phyloP scores from a whole-genome alignment of 1,140 invertebrate species.

The Galleria mellonella region DNA sequence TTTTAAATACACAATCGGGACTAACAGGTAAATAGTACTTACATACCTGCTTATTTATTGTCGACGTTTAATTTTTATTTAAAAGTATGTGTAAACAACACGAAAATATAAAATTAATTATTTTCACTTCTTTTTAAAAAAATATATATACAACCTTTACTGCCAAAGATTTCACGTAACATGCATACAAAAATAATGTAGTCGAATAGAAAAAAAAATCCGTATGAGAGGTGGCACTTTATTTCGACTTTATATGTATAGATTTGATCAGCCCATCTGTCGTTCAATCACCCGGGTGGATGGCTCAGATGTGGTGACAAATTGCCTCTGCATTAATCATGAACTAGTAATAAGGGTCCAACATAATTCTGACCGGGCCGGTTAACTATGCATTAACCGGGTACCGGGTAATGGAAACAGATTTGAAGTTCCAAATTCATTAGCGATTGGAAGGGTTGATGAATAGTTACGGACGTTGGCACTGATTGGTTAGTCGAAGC shows the following conservation, averaged over 20 bases:
- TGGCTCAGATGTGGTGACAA: constrained; percentile 23
- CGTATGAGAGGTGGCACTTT: background rate
- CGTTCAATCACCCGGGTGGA: background rate
- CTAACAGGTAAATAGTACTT: no score
- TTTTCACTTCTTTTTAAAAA: no score
- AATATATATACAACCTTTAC: no score
- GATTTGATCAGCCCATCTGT: background rate
- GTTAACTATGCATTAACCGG: constrained; percentile 15
- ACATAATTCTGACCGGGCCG: background rate
- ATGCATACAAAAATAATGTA: no score
- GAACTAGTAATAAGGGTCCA: constrained; percentile 1
- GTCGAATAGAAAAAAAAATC: background rate
- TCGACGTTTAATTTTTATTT: no score
- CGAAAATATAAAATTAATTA: no score
- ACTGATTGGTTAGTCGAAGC: background rate
- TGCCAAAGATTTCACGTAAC: no score
- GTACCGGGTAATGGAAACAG: constrained; percentile 6
- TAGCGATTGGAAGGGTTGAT: constrained; percentile 2
- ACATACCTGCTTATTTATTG: no score
- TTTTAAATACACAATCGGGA: no score
- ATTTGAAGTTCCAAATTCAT: constrained; percentile 15
- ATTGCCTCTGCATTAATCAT: constrained; percentile 37
- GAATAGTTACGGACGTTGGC: background rate
- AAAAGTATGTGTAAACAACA: no score
- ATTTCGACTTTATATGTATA: no score